phyloP scores from a whole-genome alignment of 2,797 vertebrate genomes.

The Hypotaenidia philippensis region DNA sequence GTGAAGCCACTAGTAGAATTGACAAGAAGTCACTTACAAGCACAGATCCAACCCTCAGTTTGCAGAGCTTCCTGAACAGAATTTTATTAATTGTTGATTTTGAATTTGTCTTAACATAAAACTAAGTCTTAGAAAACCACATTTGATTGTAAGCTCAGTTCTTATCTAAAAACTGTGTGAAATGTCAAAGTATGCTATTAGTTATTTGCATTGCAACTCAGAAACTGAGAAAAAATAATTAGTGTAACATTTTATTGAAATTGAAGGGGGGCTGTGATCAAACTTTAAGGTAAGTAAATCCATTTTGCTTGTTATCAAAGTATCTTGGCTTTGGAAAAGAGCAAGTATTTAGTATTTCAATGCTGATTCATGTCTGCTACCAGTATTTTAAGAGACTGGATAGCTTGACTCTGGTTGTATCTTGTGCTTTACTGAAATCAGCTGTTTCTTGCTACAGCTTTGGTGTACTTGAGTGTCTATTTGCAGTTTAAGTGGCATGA shows the following conservation, averaged over 20 bases:
- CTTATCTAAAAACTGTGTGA: not conserved
- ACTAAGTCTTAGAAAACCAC: not conserved
- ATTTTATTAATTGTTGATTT: not conserved
- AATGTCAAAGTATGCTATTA: not conserved
- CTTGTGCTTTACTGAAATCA: not conserved
- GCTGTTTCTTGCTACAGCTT: not conserved
- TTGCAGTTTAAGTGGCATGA: not conserved
- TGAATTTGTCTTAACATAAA: not conserved
- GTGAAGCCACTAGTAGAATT: not conserved
- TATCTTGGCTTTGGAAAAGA: not conserved
- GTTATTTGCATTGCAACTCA: not conserved
- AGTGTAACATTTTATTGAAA: not conserved
- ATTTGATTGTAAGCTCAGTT: not conserved
- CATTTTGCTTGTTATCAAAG: not conserved
- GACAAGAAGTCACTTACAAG: not conserved
- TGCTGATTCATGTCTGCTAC: fast-evolving
- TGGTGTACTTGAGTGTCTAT: not conserved
- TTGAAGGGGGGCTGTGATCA: not conserved
- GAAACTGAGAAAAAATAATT: not conserved
- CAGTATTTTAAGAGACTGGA: not conserved
- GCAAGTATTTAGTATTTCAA: not conserved
- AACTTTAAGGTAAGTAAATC: not conserved
- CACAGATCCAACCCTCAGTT: not conserved
- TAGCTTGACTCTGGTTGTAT: not conserved
- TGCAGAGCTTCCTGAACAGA: not conserved